A percentile compares a stretch with the other conserved stretches of the same genome.
Conservation (phyloP, 1,140 invertebrate species). For the Lordiphosa collinella region DNA sequence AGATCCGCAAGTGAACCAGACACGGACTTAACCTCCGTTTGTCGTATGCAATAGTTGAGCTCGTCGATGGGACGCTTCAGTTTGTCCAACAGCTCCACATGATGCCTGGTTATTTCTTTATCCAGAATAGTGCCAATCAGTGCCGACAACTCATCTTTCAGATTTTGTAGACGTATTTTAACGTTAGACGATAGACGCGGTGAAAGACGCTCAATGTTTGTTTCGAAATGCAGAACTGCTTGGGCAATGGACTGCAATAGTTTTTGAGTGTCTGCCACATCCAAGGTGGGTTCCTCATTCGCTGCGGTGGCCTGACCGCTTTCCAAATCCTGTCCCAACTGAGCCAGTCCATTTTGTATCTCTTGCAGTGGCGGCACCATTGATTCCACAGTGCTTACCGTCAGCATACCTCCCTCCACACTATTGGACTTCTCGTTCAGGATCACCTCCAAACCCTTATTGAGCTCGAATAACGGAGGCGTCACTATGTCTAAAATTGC, state of each 20-base stretch:
- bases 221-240: constrained; percentile 73
- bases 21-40: constrained; percentile 72
- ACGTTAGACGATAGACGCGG: constrained; percentile 47
- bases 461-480: constrained; percentile 80
- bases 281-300: constrained; percentile 44
- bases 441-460: constrained; percentile 80
- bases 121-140: constrained; percentile 71
- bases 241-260: constrained; percentile 74
- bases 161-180: constrained; percentile 41
- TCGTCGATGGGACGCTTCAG: constrained; percentile 73
- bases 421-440: constrained; percentile 49
- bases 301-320: constrained; percentile 40
- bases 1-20: constrained; percentile 72
- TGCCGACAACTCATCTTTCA: constrained; percentile 69
- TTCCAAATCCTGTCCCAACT: constrained; percentile 73
- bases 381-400: constrained; percentile 79
- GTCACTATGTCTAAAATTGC: constrained; percentile 81
- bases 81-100: constrained; percentile 60
- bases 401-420: constrained; percentile 70
- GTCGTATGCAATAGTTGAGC: constrained; percentile 75
- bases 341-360: constrained; percentile 80
- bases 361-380: constrained; percentile 80
- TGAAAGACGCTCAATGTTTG: constrained; percentile 67
- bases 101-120: constrained; percentile 63
- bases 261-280: constrained; percentile 69